These are phyloP conservation scores for Salvelinus sp. DNA, from an alignment of 2,113 vertebrate genomes.

Conservation along the genomic window DNA sequence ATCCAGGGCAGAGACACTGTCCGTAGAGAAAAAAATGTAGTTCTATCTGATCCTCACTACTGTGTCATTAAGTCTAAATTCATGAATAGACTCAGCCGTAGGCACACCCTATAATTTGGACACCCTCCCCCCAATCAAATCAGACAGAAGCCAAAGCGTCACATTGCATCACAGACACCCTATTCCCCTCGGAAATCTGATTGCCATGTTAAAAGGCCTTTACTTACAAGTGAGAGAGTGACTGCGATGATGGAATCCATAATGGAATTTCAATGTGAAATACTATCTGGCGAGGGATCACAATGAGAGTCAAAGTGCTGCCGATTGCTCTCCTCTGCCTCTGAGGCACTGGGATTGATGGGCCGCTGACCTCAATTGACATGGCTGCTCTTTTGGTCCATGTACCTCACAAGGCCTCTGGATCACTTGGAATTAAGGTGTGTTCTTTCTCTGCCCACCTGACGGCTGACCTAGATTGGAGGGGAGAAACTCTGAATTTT, in stretches of 20 bases:
- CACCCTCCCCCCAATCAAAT: constrained; percentile 38
- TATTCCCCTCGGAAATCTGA: constrained; percentile 42
- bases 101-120: constrained; percentile 18
- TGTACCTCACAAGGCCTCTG: constrained; percentile 18
- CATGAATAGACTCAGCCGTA: constrained; percentile 30
- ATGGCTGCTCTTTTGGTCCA: constrained; percentile 7
- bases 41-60: constrained; percentile 20
- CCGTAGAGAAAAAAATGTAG: not conserved
- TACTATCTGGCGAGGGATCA: constrained; percentile 58
- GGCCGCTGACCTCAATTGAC: constrained; percentile 51
- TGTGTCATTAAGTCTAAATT: constrained; percentile 40
- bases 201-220: constrained; percentile 63
- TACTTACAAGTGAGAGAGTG: constrained; percentile 57
- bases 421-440: constrained; percentile 17
- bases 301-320: constrained; percentile 56
- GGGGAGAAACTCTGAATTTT: not conserved
- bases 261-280: constrained; percentile 73
- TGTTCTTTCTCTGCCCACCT: not conserved
- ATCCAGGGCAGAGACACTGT: not conserved
- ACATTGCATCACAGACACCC: constrained; percentile 47
- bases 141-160: constrained; percentile 35
- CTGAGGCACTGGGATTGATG: constrained; percentile 42
- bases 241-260: constrained; percentile 56
- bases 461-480: not conserved
- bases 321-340: constrained; percentile 59